phyloP scores from a whole-genome alignment of 2,888 invertebrate species.

The Hydrotaea cyrtoneurina region DNA sequence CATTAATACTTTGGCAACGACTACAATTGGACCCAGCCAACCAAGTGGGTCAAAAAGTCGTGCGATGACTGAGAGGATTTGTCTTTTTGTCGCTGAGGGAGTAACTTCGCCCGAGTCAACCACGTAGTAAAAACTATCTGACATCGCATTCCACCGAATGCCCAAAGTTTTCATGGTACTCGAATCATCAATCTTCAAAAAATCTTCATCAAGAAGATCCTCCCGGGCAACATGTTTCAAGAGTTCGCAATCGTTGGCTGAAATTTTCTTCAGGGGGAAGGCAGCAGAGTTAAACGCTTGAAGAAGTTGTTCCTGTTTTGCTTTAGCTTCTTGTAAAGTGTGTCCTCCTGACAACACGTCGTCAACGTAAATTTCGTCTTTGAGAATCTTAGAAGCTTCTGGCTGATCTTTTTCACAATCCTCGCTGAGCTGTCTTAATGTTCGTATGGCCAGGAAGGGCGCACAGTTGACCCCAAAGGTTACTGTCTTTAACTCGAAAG shows the following conservation, averaged over 20 bases:
- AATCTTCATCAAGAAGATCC: conserved; percentile 41
- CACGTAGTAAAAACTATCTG: conserved; percentile 20
- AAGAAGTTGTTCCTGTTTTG: neutral
- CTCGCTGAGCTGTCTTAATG: conserved; percentile 46
- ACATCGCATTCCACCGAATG: conserved; percentile 41
- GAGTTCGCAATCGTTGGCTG: neutral
- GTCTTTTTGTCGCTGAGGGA: conserved; percentile 14
- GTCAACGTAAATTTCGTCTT: conserved; percentile 32
- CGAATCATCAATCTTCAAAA: conserved; percentile 25
- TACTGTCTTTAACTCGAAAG: conserved; percentile 55
- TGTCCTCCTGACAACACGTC: conserved; percentile 31
- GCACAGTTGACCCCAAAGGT: conserved; percentile 67
- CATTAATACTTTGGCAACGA: conserved; percentile 22
- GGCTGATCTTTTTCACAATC: conserved; percentile 42
- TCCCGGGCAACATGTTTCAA: conserved; percentile 25
- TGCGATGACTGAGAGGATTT: conserved; percentile 29
- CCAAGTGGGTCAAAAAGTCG: conserved; percentile 45
- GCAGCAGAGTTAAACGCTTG: neutral
- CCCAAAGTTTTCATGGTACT: conserved; percentile 37
- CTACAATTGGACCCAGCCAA: conserved; percentile 21
- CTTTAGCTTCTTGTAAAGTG: neutral
- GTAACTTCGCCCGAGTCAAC: neutral
- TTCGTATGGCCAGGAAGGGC: conserved; percentile 62
- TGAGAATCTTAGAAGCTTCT: conserved; percentile 23
- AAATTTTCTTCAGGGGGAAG: conserved; percentile 38